These are phyloP conservation scores for Chloropsis cyanopogon DNA, from an alignment of 2,113 vertebrate species.

Conservation along the genomic window DNA sequence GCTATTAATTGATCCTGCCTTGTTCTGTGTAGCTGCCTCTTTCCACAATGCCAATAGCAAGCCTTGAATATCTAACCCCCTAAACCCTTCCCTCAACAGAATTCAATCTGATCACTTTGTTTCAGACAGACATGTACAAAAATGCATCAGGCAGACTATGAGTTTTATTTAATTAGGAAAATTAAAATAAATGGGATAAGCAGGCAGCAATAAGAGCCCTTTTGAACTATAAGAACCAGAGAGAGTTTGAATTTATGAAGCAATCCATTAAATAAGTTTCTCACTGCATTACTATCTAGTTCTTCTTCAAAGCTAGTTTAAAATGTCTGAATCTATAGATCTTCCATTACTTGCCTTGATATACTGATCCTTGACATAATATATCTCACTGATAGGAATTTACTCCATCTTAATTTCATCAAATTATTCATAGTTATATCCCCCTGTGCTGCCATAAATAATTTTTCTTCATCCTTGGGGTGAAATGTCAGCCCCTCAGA, in stretches of 20 bases:
- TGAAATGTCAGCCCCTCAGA: background rate
- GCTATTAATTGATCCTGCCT: background rate
- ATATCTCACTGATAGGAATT: conserved; percentile 15
- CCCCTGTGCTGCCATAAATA: conserved; percentile 22
- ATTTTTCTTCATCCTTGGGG: background rate
- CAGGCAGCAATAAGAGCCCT: background rate
- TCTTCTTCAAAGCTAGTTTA: background rate
- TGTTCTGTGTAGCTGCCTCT: background rate
- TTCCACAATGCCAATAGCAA: background rate
- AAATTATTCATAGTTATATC: conserved; percentile 47
- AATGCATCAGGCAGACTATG: background rate
- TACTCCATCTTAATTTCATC: conserved; percentile 31
- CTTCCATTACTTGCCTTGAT: conserved; percentile 19
- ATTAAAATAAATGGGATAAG: background rate
- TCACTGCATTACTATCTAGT: background rate
- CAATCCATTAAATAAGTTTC: background rate
- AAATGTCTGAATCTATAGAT: conserved; percentile 4
- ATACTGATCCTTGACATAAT: conserved; percentile 13
- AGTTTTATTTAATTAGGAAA: background rate
- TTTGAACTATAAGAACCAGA: background rate
- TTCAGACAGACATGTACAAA: background rate
- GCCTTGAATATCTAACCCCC: background rate
- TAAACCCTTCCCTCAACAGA: background rate
- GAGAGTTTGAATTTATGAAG: background rate
- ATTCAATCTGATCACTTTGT: background rate